Conservation (phyloP, 1,140 invertebrate genomes). For the Orchestia grillus region DNA sequence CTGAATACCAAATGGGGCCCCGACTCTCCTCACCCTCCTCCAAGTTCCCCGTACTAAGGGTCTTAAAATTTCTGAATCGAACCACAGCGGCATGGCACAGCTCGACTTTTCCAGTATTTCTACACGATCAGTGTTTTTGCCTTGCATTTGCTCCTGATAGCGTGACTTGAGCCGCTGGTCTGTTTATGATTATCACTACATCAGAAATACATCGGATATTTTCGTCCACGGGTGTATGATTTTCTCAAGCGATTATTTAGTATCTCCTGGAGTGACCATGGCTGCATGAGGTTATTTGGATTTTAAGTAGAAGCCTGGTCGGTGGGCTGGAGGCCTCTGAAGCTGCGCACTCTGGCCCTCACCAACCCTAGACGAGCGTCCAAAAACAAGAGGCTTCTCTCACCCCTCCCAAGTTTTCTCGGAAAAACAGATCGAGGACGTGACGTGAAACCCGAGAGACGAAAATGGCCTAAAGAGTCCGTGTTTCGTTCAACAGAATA, state of each 20-base stretch:
- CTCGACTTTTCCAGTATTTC: not conserved
- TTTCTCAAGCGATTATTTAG: not conserved
- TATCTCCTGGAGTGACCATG: not conserved
- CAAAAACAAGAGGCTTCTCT: conserved; percentile 36
- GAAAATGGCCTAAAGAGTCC: not conserved
- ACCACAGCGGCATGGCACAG: not conserved
- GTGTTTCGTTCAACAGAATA: not conserved
- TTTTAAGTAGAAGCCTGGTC: not conserved
- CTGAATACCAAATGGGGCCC: conserved; percentile 18
- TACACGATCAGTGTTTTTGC: not conserved
- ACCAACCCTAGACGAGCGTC: not conserved
- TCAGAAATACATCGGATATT: not conserved
- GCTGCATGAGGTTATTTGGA: not conserved
- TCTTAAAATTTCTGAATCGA: not conserved
- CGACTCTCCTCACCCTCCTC: not conserved
- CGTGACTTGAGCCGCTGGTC: not conserved
- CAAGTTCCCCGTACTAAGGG: not conserved
- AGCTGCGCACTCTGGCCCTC: not conserved
- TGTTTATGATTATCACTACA: not conserved
- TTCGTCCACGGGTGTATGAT: not conserved
- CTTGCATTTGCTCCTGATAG: not conserved
- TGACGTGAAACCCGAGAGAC: conserved; percentile 8
- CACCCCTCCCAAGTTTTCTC: not conserved
- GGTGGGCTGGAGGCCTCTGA: not conserved
- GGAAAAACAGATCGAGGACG: conserved; percentile 50